Percentiles rank a stretch among this genome's conserved stretches.
phyloP scores from a whole-genome alignment of 2,888 invertebrate species.

The Drosophila rubida region DNA sequence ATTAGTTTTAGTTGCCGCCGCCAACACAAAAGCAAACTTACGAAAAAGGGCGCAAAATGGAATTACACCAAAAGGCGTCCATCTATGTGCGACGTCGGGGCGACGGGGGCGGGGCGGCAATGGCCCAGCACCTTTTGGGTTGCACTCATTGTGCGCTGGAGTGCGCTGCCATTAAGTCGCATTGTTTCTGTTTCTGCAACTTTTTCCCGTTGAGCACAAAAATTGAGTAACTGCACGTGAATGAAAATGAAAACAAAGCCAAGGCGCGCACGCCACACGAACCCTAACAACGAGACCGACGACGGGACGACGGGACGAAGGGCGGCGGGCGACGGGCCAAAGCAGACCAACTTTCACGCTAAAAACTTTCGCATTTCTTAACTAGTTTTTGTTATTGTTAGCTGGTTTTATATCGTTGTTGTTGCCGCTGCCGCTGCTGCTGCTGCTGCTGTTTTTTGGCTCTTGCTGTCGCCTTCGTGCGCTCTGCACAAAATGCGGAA shows the following conservation, averaged over 20 bases:
- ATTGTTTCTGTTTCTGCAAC: constrained; percentile 65
- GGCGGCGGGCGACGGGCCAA: constrained; percentile 7
- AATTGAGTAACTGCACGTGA: constrained; percentile 80
- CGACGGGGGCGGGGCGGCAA: not conserved
- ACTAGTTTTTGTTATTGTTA: constrained; percentile 80
- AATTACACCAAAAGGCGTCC: constrained; percentile 70
- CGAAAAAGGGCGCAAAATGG: constrained; percentile 59
- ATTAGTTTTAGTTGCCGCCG: constrained; percentile 75
- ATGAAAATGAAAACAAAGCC: constrained; percentile 77
- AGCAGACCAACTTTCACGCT: constrained; percentile 70
- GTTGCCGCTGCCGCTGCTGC: constrained; percentile 15
- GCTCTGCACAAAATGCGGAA: constrained; percentile 71
- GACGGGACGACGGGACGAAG: constrained; percentile 23
- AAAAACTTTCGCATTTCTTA: constrained; percentile 81
- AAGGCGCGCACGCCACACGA: constrained; percentile 15
- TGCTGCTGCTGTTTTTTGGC: constrained; percentile 42
- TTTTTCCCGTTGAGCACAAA: constrained; percentile 61
- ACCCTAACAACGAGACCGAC: not conserved
- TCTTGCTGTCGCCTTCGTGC: constrained; percentile 39
- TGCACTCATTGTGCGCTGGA: constrained; percentile 52
- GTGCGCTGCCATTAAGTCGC: constrained; percentile 72
- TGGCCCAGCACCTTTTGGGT: constrained; percentile 42
- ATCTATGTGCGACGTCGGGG: too few species aligned
- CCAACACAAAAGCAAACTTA: constrained; percentile 44
- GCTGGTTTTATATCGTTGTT: constrained; percentile 45